Evolutionary conservation across 2,797 vertebrate genomes (phyloP).

Genomic region (Neosilurus hyrtlii): DNA sequence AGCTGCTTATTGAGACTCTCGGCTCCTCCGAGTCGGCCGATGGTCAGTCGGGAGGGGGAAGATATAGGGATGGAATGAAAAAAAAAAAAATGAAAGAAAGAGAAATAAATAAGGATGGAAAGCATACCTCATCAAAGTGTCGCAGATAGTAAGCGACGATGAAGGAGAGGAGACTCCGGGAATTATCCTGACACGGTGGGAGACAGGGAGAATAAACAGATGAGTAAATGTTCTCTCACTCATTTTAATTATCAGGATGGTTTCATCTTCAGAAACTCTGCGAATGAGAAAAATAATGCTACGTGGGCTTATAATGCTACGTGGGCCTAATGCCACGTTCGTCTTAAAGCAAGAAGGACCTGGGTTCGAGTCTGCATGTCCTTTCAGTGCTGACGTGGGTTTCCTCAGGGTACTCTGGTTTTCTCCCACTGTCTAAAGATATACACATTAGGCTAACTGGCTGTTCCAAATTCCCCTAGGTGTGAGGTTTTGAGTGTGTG

Average conservation of each 20-base stretch:
- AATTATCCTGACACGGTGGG: conserved; percentile 85
- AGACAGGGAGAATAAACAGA: conserved; percentile 22
- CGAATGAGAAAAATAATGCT: too few species aligned
- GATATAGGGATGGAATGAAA: conserved; percentile 60
- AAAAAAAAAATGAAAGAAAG: conserved; percentile 57
- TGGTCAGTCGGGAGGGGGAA: conserved; percentile 25
- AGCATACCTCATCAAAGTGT: conserved; percentile 96
- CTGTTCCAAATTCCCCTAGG: too few species aligned
- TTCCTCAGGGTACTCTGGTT: too few species aligned
- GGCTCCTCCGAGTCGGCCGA: conserved; percentile 20
- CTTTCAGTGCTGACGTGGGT: too few species aligned
- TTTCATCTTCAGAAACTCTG: too few species aligned
- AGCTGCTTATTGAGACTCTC: conserved; percentile 17
- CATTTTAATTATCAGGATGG: neutral
- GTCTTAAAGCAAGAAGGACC: too few species aligned
- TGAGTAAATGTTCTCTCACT: neutral
- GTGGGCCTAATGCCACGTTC: too few species aligned
- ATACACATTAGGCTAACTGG: too few species aligned
- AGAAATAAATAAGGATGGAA: conserved; percentile 74
- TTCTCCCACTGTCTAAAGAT: too few species aligned
- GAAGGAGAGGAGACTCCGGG: conserved; percentile 91
- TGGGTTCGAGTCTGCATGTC: too few species aligned
- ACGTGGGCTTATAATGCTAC: too few species aligned
- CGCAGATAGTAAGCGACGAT: conserved; percentile 94
- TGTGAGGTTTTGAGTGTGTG: too few species aligned